Conservation (phyloP, 2,113 vertebrate species). For the Empidonax alnorum region DNA sequence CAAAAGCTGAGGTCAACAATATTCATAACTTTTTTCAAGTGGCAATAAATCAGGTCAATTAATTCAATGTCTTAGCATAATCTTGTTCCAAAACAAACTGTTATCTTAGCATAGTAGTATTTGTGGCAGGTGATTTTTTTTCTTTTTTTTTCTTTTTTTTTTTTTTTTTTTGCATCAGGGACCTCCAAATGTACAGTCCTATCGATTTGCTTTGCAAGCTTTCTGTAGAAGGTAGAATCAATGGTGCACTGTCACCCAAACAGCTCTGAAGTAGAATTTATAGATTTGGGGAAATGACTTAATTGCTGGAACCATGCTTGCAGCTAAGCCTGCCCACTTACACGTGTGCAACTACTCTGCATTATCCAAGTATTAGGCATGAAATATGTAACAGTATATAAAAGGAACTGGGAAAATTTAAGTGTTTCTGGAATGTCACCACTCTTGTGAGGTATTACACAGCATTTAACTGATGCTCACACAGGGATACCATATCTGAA, state of each 20-base stretch:
- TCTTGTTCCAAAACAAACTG: background rate
- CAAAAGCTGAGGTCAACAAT: background rate
- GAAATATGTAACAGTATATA: background rate
- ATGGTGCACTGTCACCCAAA: constrained; percentile 26
- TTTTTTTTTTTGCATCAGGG: background rate
- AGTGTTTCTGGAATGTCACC: background rate
- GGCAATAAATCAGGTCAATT: background rate
- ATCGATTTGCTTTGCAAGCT: constrained; percentile 55
- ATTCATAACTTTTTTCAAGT: background rate
- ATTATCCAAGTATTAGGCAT: background rate
- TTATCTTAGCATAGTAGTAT: background rate
- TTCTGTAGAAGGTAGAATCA: constrained; percentile 24
- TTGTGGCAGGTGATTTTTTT: background rate
- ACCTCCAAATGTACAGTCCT: background rate
- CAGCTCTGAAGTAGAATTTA: constrained; percentile 34
- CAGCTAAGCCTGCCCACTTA: background rate
- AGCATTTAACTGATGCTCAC: background rate
- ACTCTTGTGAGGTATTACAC: background rate
- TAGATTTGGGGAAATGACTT: constrained; percentile 25
- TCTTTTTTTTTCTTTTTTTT: too few species aligned
- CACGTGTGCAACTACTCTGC: background rate
- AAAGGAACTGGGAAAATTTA: background rate
- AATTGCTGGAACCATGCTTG: constrained; percentile 26
- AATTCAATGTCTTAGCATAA: background rate
- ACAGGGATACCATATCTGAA: background rate